A percentile compares a stretch with the other conserved stretches of the same genome.
Conservation (phyloP, 1,140 invertebrate species). For the Marisa cornuarietis region DNA sequence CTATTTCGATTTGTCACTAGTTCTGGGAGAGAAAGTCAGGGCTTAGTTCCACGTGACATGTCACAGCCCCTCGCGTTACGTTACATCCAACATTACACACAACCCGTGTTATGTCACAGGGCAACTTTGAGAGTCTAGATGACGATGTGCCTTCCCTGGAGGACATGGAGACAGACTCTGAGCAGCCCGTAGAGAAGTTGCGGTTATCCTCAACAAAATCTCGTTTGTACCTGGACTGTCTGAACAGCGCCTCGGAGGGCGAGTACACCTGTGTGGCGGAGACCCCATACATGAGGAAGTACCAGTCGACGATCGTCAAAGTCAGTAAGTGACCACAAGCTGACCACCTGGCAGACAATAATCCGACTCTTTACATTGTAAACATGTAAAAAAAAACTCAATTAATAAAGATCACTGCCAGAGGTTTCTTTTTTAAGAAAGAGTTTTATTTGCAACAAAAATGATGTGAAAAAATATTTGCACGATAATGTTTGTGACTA, state of each 20-base stretch:
- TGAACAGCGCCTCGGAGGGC: constrained; percentile 35
- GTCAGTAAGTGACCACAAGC: constrained; percentile 19
- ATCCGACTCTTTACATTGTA: no score
- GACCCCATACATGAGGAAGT: constrained; percentile 36
- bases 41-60: neutral
- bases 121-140: constrained; percentile 29
- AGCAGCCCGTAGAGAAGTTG: constrained; percentile 17
- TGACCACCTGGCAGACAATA: no score
- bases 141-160: constrained; percentile 44
- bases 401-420: no score
- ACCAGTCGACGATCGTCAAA: constrained; percentile 35
- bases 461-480: no score
- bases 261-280: constrained; percentile 52
- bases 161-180: constrained; percentile 31
- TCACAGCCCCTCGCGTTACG: constrained; percentile 23
- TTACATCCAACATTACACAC: no score
- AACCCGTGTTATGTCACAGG: constrained; percentile 28
- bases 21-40: no score
- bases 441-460: no score
- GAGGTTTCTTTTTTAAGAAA: no score
- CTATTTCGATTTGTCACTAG: no score
- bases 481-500: no score
- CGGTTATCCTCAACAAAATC: constrained; percentile 40
- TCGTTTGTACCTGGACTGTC: constrained; percentile 48
- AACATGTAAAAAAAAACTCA: no score